A percentile compares a stretch with the other conserved stretches of the same genome.
These are phyloP conservation scores for Papilio polytes DNA, from an alignment of 1,140 invertebrate genomes.

Conservation along the genomic window DNA sequence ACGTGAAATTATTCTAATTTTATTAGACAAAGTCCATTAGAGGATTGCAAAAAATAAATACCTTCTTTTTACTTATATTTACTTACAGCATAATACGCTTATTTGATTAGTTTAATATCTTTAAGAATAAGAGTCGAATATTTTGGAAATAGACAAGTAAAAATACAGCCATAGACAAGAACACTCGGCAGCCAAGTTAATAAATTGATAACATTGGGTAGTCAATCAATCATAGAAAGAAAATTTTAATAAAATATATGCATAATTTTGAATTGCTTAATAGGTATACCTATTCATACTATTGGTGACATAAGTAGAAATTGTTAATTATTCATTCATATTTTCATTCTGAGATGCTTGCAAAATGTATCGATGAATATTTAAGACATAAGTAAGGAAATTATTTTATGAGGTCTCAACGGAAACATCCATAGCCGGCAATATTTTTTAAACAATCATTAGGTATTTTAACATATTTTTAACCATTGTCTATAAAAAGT, in stretches of 20 bases:
- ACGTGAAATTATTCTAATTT: neutral
- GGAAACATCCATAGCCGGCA: neutral
- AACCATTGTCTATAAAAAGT: constrained; percentile 8
- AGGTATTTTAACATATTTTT: neutral
- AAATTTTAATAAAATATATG: neutral
- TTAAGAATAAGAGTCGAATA: neutral
- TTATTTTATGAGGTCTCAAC: neutral
- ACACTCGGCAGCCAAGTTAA: neutral
- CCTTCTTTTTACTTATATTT: neutral
- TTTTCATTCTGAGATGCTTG: neutral
- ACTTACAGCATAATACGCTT: neutral
- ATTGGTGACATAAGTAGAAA: neutral
- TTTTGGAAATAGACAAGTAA: too few species aligned
- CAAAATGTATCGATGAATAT: neutral
- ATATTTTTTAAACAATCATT: neutral
- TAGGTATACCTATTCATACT: neutral
- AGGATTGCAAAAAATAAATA: neutral
- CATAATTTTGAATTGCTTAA: neutral
- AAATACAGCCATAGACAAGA: neutral
- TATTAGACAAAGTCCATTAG: neutral
- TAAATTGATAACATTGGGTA: neutral
- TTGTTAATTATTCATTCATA: constrained; percentile 1
- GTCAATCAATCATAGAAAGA: neutral
- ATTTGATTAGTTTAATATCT: neutral
- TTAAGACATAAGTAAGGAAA: neutral